Percentiles rank a stretch among this genome's conserved stretches.
Conservation (phyloP, 2,113 vertebrate species). For the Sphyrna mokarran region DNA sequence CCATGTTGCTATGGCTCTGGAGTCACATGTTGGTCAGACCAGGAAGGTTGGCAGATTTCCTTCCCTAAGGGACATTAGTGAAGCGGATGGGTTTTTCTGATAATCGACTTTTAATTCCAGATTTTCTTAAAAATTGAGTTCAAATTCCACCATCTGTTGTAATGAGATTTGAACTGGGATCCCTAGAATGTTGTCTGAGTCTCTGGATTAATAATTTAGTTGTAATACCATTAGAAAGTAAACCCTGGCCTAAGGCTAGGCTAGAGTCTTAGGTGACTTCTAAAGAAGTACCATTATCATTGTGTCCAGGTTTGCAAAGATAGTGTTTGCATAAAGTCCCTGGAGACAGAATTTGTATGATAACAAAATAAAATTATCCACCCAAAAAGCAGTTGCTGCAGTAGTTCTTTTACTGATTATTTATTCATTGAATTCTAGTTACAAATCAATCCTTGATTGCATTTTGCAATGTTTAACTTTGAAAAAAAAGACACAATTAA, state of each 20-base stretch:
- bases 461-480: neutral
- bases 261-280: neutral
- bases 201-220: no score
- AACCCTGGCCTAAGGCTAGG: neutral
- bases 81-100: no score
- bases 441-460: constrained; percentile 13
- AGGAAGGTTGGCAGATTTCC: no score
- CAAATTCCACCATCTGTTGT: no score
- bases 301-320: neutral
- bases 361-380: neutral
- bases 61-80: no score
- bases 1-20: no score
- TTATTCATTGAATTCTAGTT: constrained; percentile 22
- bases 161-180: no score
- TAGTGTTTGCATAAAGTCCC: neutral
- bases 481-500: neutral
- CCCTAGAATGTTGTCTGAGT: no score
- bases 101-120: no score
- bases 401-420: neutral
- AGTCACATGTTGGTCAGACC: no score
- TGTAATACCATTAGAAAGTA: no score
- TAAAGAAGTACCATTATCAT: neutral
- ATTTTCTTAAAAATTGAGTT: no score
- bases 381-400: neutral
- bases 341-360: neutral